Evolutionary conservation across 35 echinoderm and acorn worm genomes (phyloP), one percentile per base, ranked within the genome.

Genomic region (Hemicentrotus pulcherrimus): DNA sequence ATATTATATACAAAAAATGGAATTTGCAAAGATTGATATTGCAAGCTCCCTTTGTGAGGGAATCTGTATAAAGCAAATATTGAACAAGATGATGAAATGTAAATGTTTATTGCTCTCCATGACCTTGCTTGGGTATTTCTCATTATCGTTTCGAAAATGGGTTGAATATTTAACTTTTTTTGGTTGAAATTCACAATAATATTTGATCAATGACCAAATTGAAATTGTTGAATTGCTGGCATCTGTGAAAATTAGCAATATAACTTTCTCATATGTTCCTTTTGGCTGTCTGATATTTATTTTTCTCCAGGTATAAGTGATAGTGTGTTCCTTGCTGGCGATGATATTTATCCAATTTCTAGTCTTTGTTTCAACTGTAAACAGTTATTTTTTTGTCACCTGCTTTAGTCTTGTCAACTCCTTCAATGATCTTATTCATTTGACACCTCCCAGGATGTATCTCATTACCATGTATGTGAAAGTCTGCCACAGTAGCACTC

Each of bases 11-110:
- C 65, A n/a, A 28, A n/a, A 78, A 78, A 41, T n/a, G 65, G 4
- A 71, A 78, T 78, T 78, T 3, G 6, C 65, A 78, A 78, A 78
- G 6, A 28, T 78, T 78, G 19, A 78, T 78, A 78, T 78, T 4
- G 28, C 65, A 78, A n/a, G 28, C 24, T 78, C 65, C n/a, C 61
- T 71, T n/a, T 78, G 7, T 78, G 18, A 18, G 24, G 22, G 61
- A 70, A 6, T 78, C 19, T 28, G 65, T 78, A n/a, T 22, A 78
- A 78, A 28, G 65, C 65, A 78, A 78, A 78, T 78, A 78, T 78
- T 78, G 65, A 78, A 28, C 65, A 78, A n/a, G 65, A 78, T 78
- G 65, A 78, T 78, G 65, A 78, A 78, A 78, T 78, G 65, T 78
- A 22, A 78, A 78, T 78, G 65, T 78, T 78, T 78, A 78, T 78